A percentile compares a stretch with the other conserved stretches of the same genome.
Conservation (phyloP, 2,113 vertebrate species). For the Xenopus tropicalis region DNA sequence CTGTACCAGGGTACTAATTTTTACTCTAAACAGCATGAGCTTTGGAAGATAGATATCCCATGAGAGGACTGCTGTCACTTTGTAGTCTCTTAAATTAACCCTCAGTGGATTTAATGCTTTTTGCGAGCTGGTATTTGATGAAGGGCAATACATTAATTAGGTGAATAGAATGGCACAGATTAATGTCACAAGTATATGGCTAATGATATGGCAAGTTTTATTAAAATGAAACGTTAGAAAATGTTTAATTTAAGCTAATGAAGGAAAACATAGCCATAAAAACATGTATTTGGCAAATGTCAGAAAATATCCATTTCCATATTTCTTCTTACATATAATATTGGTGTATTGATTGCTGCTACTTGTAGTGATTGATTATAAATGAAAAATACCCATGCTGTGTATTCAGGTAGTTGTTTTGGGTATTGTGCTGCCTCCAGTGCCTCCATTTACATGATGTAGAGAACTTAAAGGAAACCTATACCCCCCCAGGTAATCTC, state of each 20-base stretch:
- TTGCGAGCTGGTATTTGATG: constrained; percentile 17
- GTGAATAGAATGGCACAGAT: constrained; percentile 28
- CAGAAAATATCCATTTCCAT: no score
- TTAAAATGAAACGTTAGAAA: neutral
- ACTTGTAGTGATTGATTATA: no score
- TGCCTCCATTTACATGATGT: no score
- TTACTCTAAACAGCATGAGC: constrained; percentile 30
- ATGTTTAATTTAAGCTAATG: neutral
- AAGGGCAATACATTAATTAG: constrained; percentile 35
- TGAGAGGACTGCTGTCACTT: constrained; percentile 35
- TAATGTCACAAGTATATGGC: neutral
- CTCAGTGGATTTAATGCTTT: constrained; percentile 29
- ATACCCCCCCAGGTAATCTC: no score
- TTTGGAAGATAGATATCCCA: constrained; percentile 25
- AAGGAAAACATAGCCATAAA: no score
- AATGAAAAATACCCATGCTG: no score
- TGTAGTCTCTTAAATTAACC: constrained; percentile 40
- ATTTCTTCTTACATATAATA: no score
- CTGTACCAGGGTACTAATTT: constrained; percentile 32
- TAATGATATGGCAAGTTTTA: constrained; percentile 22
- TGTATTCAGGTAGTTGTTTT: no score
- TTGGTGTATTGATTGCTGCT: no score
- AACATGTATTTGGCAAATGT: no score
- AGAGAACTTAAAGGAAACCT: no score
- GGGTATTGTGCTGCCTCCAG: no score